A percentile compares a stretch with the other conserved stretches of the same genome.
phyloP scores from a whole-genome alignment of 1,140 invertebrate genomes.

The Zaprionus africanus region DNA sequence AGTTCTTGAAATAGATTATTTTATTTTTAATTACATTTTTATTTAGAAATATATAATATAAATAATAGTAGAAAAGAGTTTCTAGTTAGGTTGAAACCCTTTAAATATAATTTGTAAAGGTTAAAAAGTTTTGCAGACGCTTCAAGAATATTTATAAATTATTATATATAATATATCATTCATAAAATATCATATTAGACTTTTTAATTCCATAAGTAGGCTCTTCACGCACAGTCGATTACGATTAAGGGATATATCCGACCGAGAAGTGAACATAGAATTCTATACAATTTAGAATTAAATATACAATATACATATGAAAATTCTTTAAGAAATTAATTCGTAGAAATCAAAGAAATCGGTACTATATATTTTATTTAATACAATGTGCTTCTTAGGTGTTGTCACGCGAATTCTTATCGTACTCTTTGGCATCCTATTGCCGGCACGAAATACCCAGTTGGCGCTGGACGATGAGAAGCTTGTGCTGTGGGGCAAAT shows the following conservation, averaged over 20 bases:
- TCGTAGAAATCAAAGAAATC: background rate
- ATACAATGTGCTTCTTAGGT: slow-evolving; percentile 46
- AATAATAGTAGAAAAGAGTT: too few species aligned
- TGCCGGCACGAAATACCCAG: slow-evolving; percentile 59
- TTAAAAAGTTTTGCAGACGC: background rate
- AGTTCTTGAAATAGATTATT: too few species aligned
- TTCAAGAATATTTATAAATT: background rate
- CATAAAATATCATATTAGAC: background rate
- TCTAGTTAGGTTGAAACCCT: too few species aligned
- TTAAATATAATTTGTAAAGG: too few species aligned
- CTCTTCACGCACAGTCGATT: background rate
- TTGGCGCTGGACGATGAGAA: slow-evolving; percentile 36
- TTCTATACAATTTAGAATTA: background rate
- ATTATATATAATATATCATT: background rate
- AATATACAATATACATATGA: background rate
- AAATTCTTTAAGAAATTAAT: background rate
- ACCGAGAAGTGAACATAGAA: background rate
- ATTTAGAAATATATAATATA: too few species aligned
- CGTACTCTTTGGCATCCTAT: slow-evolving; percentile 48
- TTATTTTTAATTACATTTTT: too few species aligned
- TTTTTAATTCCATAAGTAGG: background rate
- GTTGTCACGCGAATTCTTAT: slow-evolving; percentile 45
- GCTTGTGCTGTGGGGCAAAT: slow-evolving; percentile 54
- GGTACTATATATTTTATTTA: background rate
- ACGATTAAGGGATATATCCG: background rate